Base-by-base conservation (phyloP, 2,888 invertebrate genomes). In the Chironomus tentans region DNA sequence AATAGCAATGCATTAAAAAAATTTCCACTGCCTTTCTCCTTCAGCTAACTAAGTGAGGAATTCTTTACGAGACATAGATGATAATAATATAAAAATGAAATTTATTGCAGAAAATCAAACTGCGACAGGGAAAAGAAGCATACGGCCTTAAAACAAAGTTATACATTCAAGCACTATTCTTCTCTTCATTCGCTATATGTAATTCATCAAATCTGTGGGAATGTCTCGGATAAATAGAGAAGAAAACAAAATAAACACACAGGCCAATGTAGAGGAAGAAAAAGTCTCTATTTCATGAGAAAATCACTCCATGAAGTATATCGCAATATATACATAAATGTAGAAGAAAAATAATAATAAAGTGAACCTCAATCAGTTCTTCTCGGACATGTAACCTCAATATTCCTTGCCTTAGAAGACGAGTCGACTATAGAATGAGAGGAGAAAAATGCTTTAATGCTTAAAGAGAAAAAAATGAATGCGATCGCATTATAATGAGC, bases 171-270 rank as follows among this genome's bases (percentile, higher is more conserved):
- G 56, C 18, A 56, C 7, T 56, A 56, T 56, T 56, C 18, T 65
- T 24, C 21, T 65, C n/a, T 65, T 65, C 65, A 65, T 65, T 65
- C 62, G 12, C 65, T 24, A 18, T 56, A 56, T 65, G 65, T 65
- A 65, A 65, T 65, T 65, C 65, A 65, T 65, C 65, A 65, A 65
- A 65, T 65, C 65, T 65, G 65, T 65, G 65, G 65, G 65, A 65
- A 65, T 65, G 65, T 65, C 65, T 65, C 21, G 65, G 65, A 65
- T 65, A 22, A 22, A 65, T 65, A 65, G 24, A 62, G 22, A 24
- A 65, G 22, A 65, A 12, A 65, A 21, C 65, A 62, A 18, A 18
- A 62, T 21, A 7, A 62, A 62, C 22, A 24, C 5, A 65, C 65
- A 65, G 24, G 12, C 22, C 38, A 38, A 65, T 21, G 24, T 13